Base-by-base conservation (phyloP, 2,888 invertebrate genomes). In the Parelbella ahira region DNA sequence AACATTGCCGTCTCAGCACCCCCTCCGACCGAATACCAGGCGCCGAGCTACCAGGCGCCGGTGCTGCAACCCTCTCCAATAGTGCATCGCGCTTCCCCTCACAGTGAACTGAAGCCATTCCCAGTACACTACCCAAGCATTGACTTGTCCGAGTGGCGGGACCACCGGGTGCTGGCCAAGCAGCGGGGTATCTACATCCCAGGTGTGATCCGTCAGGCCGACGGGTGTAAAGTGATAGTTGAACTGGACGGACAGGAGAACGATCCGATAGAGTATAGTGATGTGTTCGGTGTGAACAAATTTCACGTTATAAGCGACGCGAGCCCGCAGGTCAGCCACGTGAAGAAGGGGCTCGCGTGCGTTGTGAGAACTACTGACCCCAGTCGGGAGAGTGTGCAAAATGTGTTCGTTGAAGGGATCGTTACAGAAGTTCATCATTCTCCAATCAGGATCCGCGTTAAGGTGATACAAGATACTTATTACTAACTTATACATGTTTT, bases 281-380 rank as follows among this genome's bases (percentile, higher is more conserved):
- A 95, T 74, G 93, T 97, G 51, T 90, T 97, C 55, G 93, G 93
- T 58, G 89, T 89, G 55, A 92, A 94, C 60, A 93, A 93, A 67
- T 94, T 91, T 78, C 95, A 96, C 79, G 93, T 98, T 69, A 96
- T 98, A 60, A 93, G 96, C 64, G 98, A 98, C 75, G 96, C 97
- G 54, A 94, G 96, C 79, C 98, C 98, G 18, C 94, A 92, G 64
- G 90, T 92, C 59, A 93, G 92, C 56, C 94, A 96, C 84, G 91
- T 98, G 63, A 90, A 90, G 51, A 82, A 93, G 45, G 95, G 95
- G 21, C 93, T 93, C 32, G 89, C 92, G 43, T 97, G 98, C 54
- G 97, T 96, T 75, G 93, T 94, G 48, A 89, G 92, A 52, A 91
- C 91, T 57, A 88, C 90, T 32, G 92, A 92, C 54, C 64, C 66